Percentiles rank a stretch among this genome's conserved stretches.
These are phyloP conservation scores for Trichosurus vulpecula DNA, from an alignment of 2,797 vertebrate genomes.

Conservation along the genomic window DNA sequence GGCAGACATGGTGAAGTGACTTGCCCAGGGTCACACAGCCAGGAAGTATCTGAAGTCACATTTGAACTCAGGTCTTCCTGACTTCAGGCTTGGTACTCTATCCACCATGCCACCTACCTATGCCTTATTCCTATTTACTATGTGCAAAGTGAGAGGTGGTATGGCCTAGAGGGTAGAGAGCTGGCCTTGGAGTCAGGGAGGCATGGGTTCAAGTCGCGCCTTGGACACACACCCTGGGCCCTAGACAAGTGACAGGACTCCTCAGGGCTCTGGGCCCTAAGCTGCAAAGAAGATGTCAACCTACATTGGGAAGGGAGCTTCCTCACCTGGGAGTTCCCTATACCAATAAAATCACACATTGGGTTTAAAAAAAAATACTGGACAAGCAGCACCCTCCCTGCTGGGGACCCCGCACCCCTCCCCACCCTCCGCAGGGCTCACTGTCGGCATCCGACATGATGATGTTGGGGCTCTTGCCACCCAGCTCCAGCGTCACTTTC, in stretches of 20 bases:
- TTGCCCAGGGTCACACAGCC: not conserved
- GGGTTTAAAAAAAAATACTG: not conserved
- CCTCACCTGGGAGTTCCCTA: not conserved
- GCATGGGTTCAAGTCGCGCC: not conserved
- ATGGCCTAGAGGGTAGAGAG: not conserved
- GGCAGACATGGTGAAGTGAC: fast-evolving
- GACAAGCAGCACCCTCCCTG: no score
- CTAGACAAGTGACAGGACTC: not conserved
- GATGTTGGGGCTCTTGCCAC: slow-evolving; percentile 97
- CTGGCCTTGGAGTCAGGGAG: no score
- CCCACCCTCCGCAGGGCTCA: slow-evolving; percentile 79
- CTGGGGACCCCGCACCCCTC: no score
- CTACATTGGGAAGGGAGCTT: not conserved
- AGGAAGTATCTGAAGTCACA: no score
- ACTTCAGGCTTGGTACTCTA: not conserved
- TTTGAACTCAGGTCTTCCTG: not conserved
- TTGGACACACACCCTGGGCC: not conserved
- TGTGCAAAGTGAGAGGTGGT: not conserved
- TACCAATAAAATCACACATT: no score
- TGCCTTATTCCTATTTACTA: not conserved
- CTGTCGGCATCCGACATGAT: slow-evolving; percentile 94
- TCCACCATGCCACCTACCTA: no score
- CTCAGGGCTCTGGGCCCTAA: no score
- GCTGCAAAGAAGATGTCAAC: no score
- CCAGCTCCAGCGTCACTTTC: slow-evolving; percentile 95